Base-by-base conservation (phyloP, 2,888 invertebrate species). In the Caenorhabditis imperialis region DNA sequence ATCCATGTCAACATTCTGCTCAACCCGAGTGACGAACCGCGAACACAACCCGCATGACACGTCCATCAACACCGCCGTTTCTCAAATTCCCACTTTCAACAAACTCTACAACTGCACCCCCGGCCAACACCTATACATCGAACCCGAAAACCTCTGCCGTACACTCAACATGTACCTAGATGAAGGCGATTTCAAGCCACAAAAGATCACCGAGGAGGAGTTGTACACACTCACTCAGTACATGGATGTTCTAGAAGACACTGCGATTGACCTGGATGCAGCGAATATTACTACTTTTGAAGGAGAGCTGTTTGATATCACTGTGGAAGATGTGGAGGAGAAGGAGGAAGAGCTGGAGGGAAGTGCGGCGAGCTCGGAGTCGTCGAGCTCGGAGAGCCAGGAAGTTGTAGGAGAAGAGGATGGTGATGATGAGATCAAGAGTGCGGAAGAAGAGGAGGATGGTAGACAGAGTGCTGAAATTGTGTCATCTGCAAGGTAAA, bases 11-110 rank as follows among this genome's bases (percentile, higher is more conserved):
- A 14, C 25, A 50, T 62, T 62, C 8, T 62, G 62, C 20, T 37
- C 53, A 10, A 53, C 44, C 2, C 42, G 53, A 18, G 23, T 48
- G 45, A 25, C 23, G 27, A 53, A 53, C 4, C 1, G 6, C 0
- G 16, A 50, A 20, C 73, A 73, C 23, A 73, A 73, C 25, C 73
- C 73, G 5, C 33, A 44, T 33, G 65, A 65, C 6, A 37, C 60
- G 8, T 60, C 73, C 1, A 42, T 65, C 16, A 73, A 73, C 22
- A 33, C 38, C 2, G 65, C 60, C 1, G 57, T 53, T 7, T 58
- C 73, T 5, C 53, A 73, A 44, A 47, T 73, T 30, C 73, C 73
- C 10, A 73, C 54, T 30, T 73, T 73, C 47, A 73, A 73, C n/a
- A 6, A 4, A 18, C 50, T 73, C 12, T 73, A 73, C 51, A 65